These are phyloP conservation scores for Cotesia glomerata DNA, from an alignment of 1,140 invertebrate genomes.

Conservation along the genomic window DNA sequence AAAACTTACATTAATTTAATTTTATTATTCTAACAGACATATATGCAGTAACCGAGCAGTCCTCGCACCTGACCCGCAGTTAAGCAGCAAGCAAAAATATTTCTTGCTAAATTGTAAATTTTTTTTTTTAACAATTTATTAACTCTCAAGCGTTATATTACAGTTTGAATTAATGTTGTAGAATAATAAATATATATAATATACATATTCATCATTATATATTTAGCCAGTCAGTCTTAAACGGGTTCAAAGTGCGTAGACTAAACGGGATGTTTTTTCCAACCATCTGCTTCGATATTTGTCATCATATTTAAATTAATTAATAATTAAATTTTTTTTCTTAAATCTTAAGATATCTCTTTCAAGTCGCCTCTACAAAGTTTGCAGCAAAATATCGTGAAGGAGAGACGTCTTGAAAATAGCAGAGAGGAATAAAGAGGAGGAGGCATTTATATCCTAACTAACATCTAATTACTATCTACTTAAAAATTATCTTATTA, in stretches of 20 bases:
- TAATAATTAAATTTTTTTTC: neutral
- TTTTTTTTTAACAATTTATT: conserved; percentile 1
- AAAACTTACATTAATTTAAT: neutral
- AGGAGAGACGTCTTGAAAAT: conserved; percentile 1
- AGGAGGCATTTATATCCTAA: conserved; percentile 50
- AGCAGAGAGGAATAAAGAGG: conserved; percentile 8
- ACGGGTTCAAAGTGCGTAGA: conserved; percentile 43
- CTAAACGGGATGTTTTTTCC: neutral
- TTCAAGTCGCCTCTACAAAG: neutral
- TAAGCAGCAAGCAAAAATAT: conserved; percentile 42
- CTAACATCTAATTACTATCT: conserved; percentile 45
- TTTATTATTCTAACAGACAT: conserved; percentile 2
- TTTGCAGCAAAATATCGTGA: conserved; percentile 1
- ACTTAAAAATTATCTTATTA: conserved; percentile 37
- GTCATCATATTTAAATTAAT: too few species aligned
- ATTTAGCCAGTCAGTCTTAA: conserved; percentile 60
- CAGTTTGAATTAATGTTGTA: conserved; percentile 52
- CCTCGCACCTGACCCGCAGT: conserved; percentile 57
- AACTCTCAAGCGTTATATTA: conserved; percentile 40
- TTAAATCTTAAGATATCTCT: neutral
- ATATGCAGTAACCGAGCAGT: conserved; percentile 43
- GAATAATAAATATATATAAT: conserved; percentile 50
- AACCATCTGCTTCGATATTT: too few species aligned
- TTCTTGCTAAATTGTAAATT: conserved; percentile 10
- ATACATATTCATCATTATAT: conserved; percentile 39